Percentiles rank a stretch among this genome's conserved stretches.
Conservation (phyloP, 2,797 vertebrate species). For the Harpagifer antarcticus region DNA sequence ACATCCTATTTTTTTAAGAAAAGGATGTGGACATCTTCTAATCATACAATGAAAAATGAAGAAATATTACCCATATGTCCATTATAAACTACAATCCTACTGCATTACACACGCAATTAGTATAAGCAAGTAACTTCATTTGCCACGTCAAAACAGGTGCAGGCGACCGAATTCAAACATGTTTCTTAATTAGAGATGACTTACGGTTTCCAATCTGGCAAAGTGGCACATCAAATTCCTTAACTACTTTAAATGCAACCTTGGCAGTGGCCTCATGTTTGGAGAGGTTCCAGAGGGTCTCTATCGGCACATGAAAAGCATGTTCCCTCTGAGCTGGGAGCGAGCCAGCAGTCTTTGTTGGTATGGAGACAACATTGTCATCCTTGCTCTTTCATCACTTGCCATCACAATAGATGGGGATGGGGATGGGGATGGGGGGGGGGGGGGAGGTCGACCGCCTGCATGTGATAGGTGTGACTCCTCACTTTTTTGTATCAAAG, state of each 20-base stretch:
- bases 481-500: constrained; percentile 53
- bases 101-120: neutral
- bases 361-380: constrained; percentile 43
- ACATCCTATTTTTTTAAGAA: neutral
- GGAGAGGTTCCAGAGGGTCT: constrained; percentile 60
- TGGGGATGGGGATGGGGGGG: neutral
- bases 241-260: constrained; percentile 37
- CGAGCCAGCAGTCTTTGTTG: constrained; percentile 58
- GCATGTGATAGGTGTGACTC: constrained; percentile 55
- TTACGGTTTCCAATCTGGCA: constrained; percentile 25
- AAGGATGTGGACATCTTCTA: neutral
- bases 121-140: neutral
- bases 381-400: constrained; percentile 44
- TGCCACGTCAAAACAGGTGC: neutral
- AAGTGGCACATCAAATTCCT: constrained; percentile 28
- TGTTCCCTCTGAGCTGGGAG: constrained; percentile 61
- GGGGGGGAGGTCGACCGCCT: constrained; percentile 16
- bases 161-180: constrained; percentile 9
- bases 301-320: constrained; percentile 56
- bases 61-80: neutral
- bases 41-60: neutral
- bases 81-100: neutral
- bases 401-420: constrained; percentile 34
- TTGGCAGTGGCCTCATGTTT: constrained; percentile 50
- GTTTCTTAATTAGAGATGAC: constrained; percentile 27